Base-by-base conservation (phyloP, 2,113 vertebrate species). In the Tupaia tana region DNA sequence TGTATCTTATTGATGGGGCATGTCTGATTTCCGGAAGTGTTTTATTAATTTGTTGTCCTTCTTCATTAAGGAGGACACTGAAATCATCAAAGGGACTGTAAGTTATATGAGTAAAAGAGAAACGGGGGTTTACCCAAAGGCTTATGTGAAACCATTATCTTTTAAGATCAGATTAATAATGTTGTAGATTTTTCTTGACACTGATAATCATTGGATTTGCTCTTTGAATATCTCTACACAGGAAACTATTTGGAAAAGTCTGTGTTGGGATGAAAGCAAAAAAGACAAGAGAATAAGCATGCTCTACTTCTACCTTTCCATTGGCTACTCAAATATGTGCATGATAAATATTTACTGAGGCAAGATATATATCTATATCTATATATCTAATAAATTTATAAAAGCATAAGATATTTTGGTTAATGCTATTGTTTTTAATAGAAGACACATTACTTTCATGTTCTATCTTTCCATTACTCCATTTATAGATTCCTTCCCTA, bases 181-280 rank as follows among this genome's bases (percentile, higher is more conserved):
- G 8, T 3, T 67, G 18, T 69, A 89, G n/a, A 79, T 97, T 91
- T 73, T 79, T 89, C 87, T 64, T 73, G 27, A 91, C 11, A 54
- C 15, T 86, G 31, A 83, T 78, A 5, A 56, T 59, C 12, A 93
- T 83, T 87, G 22, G 25, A 86, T 93, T 56, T 89, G 5, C 15
- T 89, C 4, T 95, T 95, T 91, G 64, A 7, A 22, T 59, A 56
- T n/a, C 7, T 85, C 24, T 84, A 24, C 10, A 80, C 19, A 56
- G 69, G 27, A 92, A 86, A 81, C 7, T 81, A 2, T 88, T 67
- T 43, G 27, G 15, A 29, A 54, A 84, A 13, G 3, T 58, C 27
- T 71, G 27, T 59, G 14, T 19, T 74, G 2, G 24, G 8, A 61
- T 22, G 12, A 12, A 95, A 91, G 54, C 16, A 73, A 75, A 79